Evolutionary conservation across 2,113 vertebrate species (phyloP).

Genomic region (Furnarius figulus): DNA sequence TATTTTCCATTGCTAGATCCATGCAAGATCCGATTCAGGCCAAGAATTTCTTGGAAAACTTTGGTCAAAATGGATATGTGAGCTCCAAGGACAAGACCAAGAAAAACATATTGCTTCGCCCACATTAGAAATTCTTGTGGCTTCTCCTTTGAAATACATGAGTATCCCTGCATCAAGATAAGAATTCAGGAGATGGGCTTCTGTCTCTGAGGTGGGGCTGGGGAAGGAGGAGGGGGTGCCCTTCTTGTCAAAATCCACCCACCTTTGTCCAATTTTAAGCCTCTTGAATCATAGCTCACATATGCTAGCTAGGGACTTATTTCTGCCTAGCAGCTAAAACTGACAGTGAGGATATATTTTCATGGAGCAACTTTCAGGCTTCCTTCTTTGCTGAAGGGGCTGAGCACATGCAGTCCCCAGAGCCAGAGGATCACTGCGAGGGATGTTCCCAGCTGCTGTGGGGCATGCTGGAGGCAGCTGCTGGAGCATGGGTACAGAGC

Average conservation of each 20-base stretch:
- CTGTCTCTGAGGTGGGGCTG: background rate
- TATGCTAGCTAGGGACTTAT: background rate
- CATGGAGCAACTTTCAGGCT: background rate
- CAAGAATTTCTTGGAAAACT: background rate
- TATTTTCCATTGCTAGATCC: background rate
- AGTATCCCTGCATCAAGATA: background rate
- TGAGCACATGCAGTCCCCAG: background rate
- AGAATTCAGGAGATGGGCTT: background rate
- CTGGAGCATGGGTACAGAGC: accelerated
- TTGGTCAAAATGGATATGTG: background rate
- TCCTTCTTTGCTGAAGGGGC: accelerated
- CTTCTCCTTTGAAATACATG: background rate
- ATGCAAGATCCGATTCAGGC: background rate
- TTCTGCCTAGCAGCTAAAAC: background rate
- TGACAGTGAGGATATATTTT: background rate
- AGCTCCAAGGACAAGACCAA: background rate
- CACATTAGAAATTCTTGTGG: background rate
- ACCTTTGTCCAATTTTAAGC: background rate
- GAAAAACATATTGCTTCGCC: accelerated
- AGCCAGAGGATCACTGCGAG: background rate
- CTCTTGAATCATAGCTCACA: background rate
- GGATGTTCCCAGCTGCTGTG: background rate
- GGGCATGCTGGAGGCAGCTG: background rate
- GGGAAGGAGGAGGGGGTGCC: background rate
- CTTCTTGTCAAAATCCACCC: background rate